Evolutionary conservation across 2,888 invertebrate species (phyloP), one percentile per base, ranked within the genome.

Genomic region (Lasiommata megera): DNA sequence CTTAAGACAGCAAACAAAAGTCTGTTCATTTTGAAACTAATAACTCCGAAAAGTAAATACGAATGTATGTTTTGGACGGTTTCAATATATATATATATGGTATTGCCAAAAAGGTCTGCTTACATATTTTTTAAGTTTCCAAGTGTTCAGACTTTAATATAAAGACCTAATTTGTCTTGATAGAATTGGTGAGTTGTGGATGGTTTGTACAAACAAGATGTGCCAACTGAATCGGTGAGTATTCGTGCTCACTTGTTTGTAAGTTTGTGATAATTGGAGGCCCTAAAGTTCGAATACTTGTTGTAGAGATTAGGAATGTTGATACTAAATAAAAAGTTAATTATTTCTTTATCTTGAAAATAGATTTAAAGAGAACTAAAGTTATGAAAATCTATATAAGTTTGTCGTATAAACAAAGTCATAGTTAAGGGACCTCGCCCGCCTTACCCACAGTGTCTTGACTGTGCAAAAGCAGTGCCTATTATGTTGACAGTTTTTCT

Each of bases 251-350:
- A 44, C 56, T 56, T 56, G 60, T 54, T 61, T 54, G 60, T 54
- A 60, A 61, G 64, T 59, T 55, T 62, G 63, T 66, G 63, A 66
- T 65, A 64, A 56, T 54, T 28, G 41, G 63, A 63, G 61, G 59
- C 61, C 62, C 62, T 63, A 58, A 63, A 43, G 18, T 58, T 57
- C n/a, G 52, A 54, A 54, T 46, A 46, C 37, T 59, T 59, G 54
- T 48, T 56, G 17, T 53, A 54, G 12, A 16, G 47, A 46, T 18
- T 46, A 17, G 12, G 29, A 11, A n/a, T 28, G 14, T 46, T 7
- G 28, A 46, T 11, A 11, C 3, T 34, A 11, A 34, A 11, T 11
- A 1, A 31, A 31, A 31, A 6, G 31, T 31, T 31, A 8, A 7
- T 31, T 31, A 31, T 31, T 31, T 31, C 23, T 23, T 31, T 7